These are phyloP conservation scores for Trypoxylus dichotomus DNA, from an alignment of 1,140 invertebrate genomes.

Conservation along the genomic window DNA sequence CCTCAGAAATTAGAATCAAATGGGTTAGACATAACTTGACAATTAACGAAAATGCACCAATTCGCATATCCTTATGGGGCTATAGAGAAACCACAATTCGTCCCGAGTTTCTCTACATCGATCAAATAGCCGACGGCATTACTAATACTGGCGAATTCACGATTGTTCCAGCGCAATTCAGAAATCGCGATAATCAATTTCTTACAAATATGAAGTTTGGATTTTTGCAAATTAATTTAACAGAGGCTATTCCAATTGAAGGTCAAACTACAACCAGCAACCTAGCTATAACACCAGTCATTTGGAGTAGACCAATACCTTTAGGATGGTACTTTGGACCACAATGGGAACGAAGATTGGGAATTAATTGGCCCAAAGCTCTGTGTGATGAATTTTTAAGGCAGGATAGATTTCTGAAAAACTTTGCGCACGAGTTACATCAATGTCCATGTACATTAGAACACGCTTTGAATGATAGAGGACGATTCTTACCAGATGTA, in stretches of 20 bases:
- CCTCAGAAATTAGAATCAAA: constrained; percentile 72
- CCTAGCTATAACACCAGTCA: constrained; percentile 69
- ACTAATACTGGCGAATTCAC: constrained; percentile 48
- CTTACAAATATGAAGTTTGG: constrained; percentile 80
- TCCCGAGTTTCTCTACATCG: constrained; percentile 67
- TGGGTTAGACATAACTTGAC: constrained; percentile 88
- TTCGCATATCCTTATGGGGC: constrained; percentile 83
- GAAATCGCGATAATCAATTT: constrained; percentile 67
- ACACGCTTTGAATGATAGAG: constrained; percentile 89
- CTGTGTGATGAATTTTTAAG: constrained; percentile 88
- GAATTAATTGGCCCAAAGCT: constrained; percentile 74
- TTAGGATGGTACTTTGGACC: constrained; percentile 88
- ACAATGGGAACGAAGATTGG: constrained; percentile 81
- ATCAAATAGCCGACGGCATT: constrained; percentile 42
- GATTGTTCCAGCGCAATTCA: constrained; percentile 55
- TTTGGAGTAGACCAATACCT: constrained; percentile 91
- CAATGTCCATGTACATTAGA: constrained; percentile 90
- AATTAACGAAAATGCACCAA: constrained; percentile 69
- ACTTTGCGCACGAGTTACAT: constrained; percentile 82
- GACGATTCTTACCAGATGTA: constrained; percentile 87
- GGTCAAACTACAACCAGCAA: constrained; percentile 52
- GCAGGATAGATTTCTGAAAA: constrained; percentile 81
- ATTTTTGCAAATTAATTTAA: constrained; percentile 88
- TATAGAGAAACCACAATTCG: constrained; percentile 81
- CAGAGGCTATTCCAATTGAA: constrained; percentile 72